These are phyloP conservation scores for Antheraea mylitta DNA, from an alignment of 1,140 invertebrate genomes.

Conservation along the genomic window DNA sequence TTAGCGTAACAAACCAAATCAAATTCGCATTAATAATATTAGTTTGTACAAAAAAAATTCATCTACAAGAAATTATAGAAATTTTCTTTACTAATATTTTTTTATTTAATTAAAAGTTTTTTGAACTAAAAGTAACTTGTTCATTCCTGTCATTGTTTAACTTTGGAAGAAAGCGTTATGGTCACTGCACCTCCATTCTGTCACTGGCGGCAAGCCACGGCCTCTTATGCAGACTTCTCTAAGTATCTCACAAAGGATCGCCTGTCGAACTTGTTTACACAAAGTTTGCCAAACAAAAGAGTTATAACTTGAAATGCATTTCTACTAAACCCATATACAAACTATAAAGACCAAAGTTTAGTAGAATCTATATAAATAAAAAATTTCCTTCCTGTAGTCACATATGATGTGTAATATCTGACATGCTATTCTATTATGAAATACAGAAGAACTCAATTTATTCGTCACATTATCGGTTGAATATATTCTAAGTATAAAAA, in stretches of 20 bases:
- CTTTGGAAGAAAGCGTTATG: not conserved
- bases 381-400: too few species aligned
- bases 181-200: not conserved
- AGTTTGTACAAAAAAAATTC: too few species aligned
- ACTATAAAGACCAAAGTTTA: not conserved
- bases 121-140: not conserved
- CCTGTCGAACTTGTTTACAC: not conserved
- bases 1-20: too few species aligned
- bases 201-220: not conserved
- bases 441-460: too few species aligned
- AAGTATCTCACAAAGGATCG: constrained; percentile 2
- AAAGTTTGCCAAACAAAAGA: not conserved
- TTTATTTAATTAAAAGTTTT: not conserved
- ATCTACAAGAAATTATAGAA: not conserved
- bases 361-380: not conserved
- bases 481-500: too few species aligned
- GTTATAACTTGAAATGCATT: not conserved
- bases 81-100: not conserved
- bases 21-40: too few species aligned
- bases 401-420: too few species aligned
- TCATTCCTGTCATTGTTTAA: not conserved
- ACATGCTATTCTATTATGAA: too few species aligned
- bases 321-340: not conserved
- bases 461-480: too few species aligned
- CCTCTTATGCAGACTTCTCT: not conserved